Base-by-base conservation (phyloP, 2,888 invertebrate genomes). In the Plebejus anna region DNA sequence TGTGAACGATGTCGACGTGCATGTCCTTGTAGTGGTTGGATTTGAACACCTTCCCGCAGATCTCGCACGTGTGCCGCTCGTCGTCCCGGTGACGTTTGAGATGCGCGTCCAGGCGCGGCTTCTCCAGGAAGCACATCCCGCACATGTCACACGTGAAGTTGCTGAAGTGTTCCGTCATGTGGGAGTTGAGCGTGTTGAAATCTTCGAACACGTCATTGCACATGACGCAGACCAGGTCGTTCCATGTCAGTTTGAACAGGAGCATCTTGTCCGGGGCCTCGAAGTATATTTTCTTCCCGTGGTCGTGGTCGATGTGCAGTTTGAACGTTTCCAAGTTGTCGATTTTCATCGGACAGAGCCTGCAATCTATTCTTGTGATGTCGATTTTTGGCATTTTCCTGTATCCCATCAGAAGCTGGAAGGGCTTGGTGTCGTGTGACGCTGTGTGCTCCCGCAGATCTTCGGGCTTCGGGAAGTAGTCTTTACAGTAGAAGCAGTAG, bases 11-110 rank as follows among this genome's bases (percentile, higher is more conserved):
- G 77, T 92, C 92, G 0, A 92, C 91, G 70, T 94, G 94, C 90
- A 92, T 90, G 51, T 92, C 92, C 47, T 91, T 92, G 4, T 92
- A 92, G 72, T 92, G 91, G 57, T 92, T 92, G 0, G 91, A 91
- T 79, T 90, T 90, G 82, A 94, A 94, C 0, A 89, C 89, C 80
- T 94, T 94, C 0, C 93, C 94, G 79, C 94, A 94, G 0, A 93
- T 85, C 42, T 94, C 92, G 76, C 95, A 96, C 0, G 91, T 92
- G 79, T 94, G 91, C 0, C 88, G 86, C 47, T 95, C 95, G 77
- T 94, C 94, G 73, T 95, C 94, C 1, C 90, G 90, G 59, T 94
- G 94, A 5, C 90, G 78, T 57, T 90, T 91, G 47, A 91, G 76
- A 83, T 95, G 95, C 0, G 92, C 94, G 22, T 92, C 92, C 16